A percentile compares a stretch with the other conserved stretches of the same genome.
phyloP scores from a whole-genome alignment of 2,113 vertebrate genomes.

The Cynoglossus semilaevis region DNA sequence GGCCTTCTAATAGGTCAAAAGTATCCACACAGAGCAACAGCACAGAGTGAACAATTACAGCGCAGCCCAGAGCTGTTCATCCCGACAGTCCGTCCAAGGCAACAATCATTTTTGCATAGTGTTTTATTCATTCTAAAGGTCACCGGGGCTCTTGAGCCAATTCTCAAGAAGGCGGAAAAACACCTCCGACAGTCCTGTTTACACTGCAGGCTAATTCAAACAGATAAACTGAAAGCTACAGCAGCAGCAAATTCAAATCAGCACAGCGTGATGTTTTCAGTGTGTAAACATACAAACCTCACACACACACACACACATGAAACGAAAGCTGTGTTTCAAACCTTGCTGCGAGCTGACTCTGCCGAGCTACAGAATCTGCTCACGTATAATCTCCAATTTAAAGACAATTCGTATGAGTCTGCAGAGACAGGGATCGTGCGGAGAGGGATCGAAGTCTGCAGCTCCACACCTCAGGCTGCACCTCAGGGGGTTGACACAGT shows the following conservation, averaged over 20 bases:
- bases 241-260: slow-evolving; percentile 21
- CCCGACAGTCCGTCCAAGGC: slow-evolving; percentile 12
- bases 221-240: slow-evolving; percentile 36
- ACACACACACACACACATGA: too few species aligned
- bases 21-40: slow-evolving; percentile 6
- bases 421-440: slow-evolving; percentile 9
- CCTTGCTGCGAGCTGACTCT: slow-evolving; percentile 18
- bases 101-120: slow-evolving; percentile 40
- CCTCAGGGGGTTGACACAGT: slow-evolving; percentile 27
- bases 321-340: slow-evolving; percentile 22
- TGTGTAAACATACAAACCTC: too few species aligned
- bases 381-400: slow-evolving; percentile 12
- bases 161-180: slow-evolving; percentile 16
- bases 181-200: slow-evolving; percentile 33
- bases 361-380: slow-evolving; percentile 6
- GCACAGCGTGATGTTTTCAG: background rate
- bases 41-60: slow-evolving; percentile 36
- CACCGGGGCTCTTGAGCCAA: slow-evolving; percentile 31
- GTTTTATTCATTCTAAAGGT: slow-evolving; percentile 43
- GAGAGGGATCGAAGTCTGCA: slow-evolving; percentile 17
- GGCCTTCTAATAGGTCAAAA: slow-evolving; percentile 22
- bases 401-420: slow-evolving; percentile 24
- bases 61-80: slow-evolving; percentile 40
- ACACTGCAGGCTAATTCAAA: slow-evolving; percentile 26
- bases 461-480: slow-evolving; percentile 11